phyloP scores from a whole-genome alignment of 2,113 vertebrate genomes.

The human (Homo sapiens) region GRCh38 chr12:6769501-6770000 shows the following conservation, averaged over 20 bases:
- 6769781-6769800: background rate
- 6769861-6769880: background rate
- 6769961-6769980: slow-evolving; percentile 86
- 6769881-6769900: background rate
- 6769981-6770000: slow-evolving; percentile 88
- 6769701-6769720: background rate
- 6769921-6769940: slow-evolving; percentile 88
- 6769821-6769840: background rate
- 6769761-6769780: background rate
- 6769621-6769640: slow-evolving; percentile 86
- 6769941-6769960: slow-evolving; percentile 84
- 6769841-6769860: background rate
- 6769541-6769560: background rate
- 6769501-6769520: background rate
- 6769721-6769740: too few species aligned
- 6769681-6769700: background rate
- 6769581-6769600: slow-evolving; percentile 43
- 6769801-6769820: background rate
- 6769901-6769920: slow-evolving; percentile 62
- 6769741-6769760: background rate
- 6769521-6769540: background rate
- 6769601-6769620: slow-evolving; percentile 89
- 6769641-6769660: slow-evolving; percentile 85
- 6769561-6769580: background rate
- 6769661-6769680: slow-evolving; percentile 84